These are phyloP conservation scores for Drosophila sp. DNA, from an alignment of 1,140 invertebrate genomes.

Conservation along the genomic window DNA sequence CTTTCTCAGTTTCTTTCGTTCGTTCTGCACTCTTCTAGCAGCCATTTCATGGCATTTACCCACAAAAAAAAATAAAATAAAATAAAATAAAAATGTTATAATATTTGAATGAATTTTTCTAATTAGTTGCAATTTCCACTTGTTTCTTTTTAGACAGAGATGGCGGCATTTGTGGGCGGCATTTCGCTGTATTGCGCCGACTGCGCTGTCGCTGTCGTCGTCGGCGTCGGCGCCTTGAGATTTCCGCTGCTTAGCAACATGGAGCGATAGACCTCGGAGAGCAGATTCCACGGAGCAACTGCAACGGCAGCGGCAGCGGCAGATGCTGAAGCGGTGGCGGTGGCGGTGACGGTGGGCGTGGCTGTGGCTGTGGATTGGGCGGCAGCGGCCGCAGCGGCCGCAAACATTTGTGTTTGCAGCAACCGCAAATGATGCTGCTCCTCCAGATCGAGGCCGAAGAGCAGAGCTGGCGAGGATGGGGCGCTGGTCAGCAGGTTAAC, in stretches of 20 bases:
- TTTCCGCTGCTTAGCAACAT: constrained; percentile 70
- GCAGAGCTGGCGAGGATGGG: background rate
- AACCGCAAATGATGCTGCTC: constrained; percentile 70
- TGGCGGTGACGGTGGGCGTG: constrained; percentile 3
- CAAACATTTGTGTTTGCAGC: constrained; percentile 81
- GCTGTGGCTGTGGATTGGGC: constrained; percentile 14
- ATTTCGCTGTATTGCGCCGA: constrained; percentile 59
- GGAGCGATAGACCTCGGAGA: constrained; percentile 80
- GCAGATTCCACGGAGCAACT: constrained; percentile 76
- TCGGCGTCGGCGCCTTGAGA: constrained; percentile 35
- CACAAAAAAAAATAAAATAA: background rate
- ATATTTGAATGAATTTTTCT: constrained; percentile 1
- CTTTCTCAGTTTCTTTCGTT: no score
- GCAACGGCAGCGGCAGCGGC: constrained; percentile 27
- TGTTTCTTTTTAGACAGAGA: constrained; percentile 64
- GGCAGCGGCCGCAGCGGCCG: constrained; percentile 73
- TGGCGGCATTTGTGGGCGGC: constrained; percentile 70
- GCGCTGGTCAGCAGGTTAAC: background rate
- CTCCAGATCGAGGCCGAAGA: constrained; percentile 51
- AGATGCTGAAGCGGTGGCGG: constrained; percentile 17
- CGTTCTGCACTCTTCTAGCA: background rate
- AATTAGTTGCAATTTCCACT: background rate
- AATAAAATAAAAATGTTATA: background rate
- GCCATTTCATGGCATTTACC: constrained; percentile 38
- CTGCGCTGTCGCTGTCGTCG: constrained; percentile 32